phyloP scores from a whole-genome alignment of 2,888 invertebrate genomes.

The Rosalia funebris region DNA sequence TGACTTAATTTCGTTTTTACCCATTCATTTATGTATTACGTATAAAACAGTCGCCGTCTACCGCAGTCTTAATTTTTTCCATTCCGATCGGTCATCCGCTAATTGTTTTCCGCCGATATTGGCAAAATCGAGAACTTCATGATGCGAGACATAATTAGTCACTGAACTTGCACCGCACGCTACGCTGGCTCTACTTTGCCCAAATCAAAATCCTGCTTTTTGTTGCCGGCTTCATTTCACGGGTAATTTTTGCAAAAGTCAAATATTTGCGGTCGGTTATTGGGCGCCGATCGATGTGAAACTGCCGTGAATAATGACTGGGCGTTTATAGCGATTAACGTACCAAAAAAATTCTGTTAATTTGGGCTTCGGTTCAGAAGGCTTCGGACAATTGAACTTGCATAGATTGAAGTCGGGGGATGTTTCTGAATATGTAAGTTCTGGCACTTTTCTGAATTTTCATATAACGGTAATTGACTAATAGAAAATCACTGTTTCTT shows the following conservation, averaged over 20 bases:
- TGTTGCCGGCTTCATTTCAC: constrained; percentile 17
- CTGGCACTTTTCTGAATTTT: too few relatives aligned
- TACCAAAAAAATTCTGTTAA: not conserved
- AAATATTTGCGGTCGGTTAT: constrained; percentile 21
- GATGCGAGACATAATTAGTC: not conserved
- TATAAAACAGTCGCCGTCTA: too few relatives aligned
- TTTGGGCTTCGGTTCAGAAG: too few relatives aligned
- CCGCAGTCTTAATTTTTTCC: too few relatives aligned
- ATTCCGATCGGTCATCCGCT: too few relatives aligned
- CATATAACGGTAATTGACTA: too few relatives aligned
- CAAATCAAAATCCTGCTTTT: constrained; percentile 4
- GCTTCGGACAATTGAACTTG: too few relatives aligned
- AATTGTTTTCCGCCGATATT: not conserved
- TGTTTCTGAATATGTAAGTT: too few relatives aligned
- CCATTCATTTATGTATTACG: too few relatives aligned
- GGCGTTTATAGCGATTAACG: not conserved
- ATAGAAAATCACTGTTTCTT: too few relatives aligned
- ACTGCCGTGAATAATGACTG: not conserved
- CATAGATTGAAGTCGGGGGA: too few relatives aligned
- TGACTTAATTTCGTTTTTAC: too few relatives aligned
- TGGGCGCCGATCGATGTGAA: not conserved
- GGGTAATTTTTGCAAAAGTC: constrained; percentile 21
- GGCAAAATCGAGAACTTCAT: constrained; percentile 4
- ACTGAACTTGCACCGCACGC: constrained; percentile 5
- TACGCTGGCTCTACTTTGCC: not conserved